phyloP scores from a whole-genome alignment of 2,888 invertebrate species.

The Drosophila barbarae region DNA sequence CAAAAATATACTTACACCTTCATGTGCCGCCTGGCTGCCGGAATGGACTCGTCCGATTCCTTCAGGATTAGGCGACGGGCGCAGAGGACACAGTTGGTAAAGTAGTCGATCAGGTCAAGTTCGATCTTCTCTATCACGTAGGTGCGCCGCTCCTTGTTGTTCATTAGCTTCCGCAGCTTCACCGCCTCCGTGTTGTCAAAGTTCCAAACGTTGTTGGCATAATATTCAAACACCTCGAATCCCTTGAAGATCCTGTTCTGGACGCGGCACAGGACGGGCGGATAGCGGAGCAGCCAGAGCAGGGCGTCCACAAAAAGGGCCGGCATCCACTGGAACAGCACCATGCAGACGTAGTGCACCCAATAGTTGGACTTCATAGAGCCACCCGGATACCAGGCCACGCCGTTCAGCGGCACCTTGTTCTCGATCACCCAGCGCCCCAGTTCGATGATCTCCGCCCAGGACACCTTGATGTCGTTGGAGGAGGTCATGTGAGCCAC shows the following conservation, averaged over 20 bases:
- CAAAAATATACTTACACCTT: conserved; percentile 84
- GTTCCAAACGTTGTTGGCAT: conserved; percentile 95
- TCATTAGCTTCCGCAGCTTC: conserved; percentile 82
- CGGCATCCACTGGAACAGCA: conserved; percentile 94
- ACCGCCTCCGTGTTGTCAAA: conserved; percentile 87
- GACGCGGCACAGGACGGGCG: conserved; percentile 90
- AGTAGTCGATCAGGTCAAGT: conserved; percentile 89
- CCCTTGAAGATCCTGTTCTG: conserved; percentile 92
- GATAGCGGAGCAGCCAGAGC: conserved; percentile 89
- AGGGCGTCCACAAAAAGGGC: conserved; percentile 91
- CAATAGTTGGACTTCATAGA: conserved; percentile 90
- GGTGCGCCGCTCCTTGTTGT: conserved; percentile 83
- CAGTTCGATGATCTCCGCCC: conserved; percentile 92
- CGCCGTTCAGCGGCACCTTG: conserved; percentile 91
- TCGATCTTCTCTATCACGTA: conserved; percentile 85
- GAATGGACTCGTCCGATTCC: conserved; percentile 89
- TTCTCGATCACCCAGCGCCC: conserved; percentile 88
- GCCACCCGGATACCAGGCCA: conserved; percentile 92
- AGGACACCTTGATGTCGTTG: conserved; percentile 89
- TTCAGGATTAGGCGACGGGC: conserved; percentile 90
- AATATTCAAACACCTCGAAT: conserved; percentile 93
- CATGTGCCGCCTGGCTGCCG: conserved; percentile 89
- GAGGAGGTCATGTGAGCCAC: conserved; percentile 90
- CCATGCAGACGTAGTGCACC: conserved; percentile 89
- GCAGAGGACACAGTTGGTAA: conserved; percentile 89